Percentiles rank a stretch among this genome's conserved stretches.
These are phyloP conservation scores for Clitarchus hookeri DNA, from an alignment of 2,888 invertebrate species.

Conservation along the genomic window DNA sequence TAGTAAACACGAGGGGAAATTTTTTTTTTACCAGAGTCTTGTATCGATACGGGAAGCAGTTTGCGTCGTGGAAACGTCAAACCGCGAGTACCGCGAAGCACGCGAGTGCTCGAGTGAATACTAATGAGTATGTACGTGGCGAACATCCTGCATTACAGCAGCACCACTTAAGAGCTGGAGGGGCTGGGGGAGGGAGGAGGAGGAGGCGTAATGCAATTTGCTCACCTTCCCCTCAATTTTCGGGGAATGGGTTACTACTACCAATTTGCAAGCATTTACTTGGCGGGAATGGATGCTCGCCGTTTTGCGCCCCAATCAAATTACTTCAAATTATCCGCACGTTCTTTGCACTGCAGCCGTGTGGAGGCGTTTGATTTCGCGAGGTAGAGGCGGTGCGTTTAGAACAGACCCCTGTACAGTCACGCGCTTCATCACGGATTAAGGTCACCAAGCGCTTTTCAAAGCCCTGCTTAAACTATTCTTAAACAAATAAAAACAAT, in stretches of 20 bases:
- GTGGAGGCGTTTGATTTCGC: neutral
- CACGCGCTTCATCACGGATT: too few relatives aligned
- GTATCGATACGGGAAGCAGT: too few relatives aligned
- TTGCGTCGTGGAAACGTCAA: neutral
- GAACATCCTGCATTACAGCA: neutral
- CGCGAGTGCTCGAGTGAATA: neutral
- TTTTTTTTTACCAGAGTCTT: too few relatives aligned
- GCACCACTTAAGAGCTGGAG: neutral
- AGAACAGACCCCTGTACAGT: too few relatives aligned
- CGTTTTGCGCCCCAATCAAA: neutral
- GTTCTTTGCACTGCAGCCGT: neutral
- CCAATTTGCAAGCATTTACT: constrained; percentile 9
- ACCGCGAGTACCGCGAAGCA: neutral
- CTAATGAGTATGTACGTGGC: neutral
- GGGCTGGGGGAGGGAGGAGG: neutral
- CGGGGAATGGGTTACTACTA: constrained; percentile 11
- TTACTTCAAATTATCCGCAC: neutral
- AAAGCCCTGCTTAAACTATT: too few relatives aligned
- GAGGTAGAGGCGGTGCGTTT: neutral
- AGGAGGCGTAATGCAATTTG: neutral
- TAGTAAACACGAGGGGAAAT: too few relatives aligned
- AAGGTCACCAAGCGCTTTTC: too few relatives aligned
- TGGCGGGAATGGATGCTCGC: neutral
- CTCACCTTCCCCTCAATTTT: constrained; percentile 14
- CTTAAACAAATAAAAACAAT: too few relatives aligned